Evolutionary conservation across 2,797 vertebrate species (phyloP).

Genomic region (Mormyrus proboscirostris): DNA sequence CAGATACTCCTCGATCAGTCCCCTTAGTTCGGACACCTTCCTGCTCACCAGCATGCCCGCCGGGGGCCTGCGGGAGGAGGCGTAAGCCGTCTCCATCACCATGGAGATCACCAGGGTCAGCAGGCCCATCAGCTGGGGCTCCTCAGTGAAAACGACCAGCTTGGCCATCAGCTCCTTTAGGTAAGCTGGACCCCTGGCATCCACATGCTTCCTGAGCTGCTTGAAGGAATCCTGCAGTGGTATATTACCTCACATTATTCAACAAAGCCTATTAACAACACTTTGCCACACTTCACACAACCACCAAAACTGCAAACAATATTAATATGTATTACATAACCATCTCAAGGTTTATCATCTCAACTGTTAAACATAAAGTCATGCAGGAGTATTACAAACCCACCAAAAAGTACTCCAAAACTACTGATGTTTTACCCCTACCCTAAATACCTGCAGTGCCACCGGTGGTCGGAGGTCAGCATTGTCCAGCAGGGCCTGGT

Average conservation of each 20-base stretch:
- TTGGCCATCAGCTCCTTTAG: constrained; percentile 56
- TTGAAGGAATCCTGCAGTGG: constrained; percentile 43
- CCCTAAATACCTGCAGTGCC: constrained; percentile 33
- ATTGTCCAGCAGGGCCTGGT: constrained; percentile 42
- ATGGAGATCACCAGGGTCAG: constrained; percentile 52
- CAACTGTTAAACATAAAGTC: neutral
- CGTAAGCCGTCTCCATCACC: constrained; percentile 54
- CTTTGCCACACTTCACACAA: neutral
- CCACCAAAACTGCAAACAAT: neutral
- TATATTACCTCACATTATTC: neutral
- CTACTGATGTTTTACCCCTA: neutral
- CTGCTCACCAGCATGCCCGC: constrained; percentile 38
- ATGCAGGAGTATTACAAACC: neutral
- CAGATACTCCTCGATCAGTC: constrained; percentile 60
- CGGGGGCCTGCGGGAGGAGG: constrained; percentile 34
- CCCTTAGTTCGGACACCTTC: constrained; percentile 51
- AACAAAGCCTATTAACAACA: neutral
- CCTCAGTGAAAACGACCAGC: constrained; percentile 51
- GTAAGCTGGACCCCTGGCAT: constrained; percentile 47
- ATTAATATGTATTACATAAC: neutral
- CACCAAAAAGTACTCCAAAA: neutral
- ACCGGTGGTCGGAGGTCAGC: constrained; percentile 22
- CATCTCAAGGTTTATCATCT: neutral
- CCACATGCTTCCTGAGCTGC: constrained; percentile 49
- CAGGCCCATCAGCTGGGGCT: constrained; percentile 52